phyloP scores from a whole-genome alignment of 2,113 vertebrate species.

The Pelobates fuscus region DNA sequence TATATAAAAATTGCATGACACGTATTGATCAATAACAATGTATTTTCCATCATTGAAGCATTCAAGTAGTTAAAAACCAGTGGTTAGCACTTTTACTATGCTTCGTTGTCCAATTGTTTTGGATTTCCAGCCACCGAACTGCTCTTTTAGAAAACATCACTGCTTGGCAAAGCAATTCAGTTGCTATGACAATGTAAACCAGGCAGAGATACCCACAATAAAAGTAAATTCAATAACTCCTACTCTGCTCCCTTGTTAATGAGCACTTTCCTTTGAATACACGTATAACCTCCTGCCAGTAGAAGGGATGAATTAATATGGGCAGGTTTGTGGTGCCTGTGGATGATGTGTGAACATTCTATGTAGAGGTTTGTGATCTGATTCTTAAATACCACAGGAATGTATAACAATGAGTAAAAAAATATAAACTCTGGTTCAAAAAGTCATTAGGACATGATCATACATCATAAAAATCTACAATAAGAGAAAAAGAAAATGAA shows the following conservation, averaged over 20 bases:
- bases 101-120: not conserved
- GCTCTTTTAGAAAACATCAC: constrained; percentile 12
- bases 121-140: not conserved
- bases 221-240: constrained; percentile 19
- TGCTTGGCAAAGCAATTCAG: constrained; percentile 29
- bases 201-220: constrained; percentile 40
- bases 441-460: no score
- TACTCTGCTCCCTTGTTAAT: constrained; percentile 27
- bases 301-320: not conserved
- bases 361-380: not conserved
- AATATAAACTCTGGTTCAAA: no score
- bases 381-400: no score
- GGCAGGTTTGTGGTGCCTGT: not conserved
- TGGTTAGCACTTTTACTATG: not conserved
- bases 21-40: no score
- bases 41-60: not conserved
- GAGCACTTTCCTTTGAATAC: constrained; percentile 20
- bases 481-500: no score
- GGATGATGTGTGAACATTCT: not conserved
- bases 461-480: no score
- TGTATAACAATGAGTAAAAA: no score
- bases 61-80: not conserved
- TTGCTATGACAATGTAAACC: constrained; percentile 39
- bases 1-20: no score
- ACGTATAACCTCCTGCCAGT: constrained; percentile 27